A percentile compares a stretch with the other conserved stretches of the same genome.
These are phyloP conservation scores for Pararge aegeria DNA, from an alignment of 1,140 invertebrate genomes.

Conservation along the genomic window DNA sequence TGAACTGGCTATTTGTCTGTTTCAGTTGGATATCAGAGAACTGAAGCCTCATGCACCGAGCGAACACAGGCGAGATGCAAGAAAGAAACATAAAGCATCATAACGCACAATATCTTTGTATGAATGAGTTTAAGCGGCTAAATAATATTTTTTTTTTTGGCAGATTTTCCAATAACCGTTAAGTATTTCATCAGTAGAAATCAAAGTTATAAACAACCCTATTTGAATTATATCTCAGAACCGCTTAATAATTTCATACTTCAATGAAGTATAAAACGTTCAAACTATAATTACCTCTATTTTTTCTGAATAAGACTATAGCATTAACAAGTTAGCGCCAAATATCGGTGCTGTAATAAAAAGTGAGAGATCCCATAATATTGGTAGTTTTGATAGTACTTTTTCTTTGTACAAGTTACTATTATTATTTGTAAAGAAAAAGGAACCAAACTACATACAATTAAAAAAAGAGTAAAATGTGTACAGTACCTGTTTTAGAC, in stretches of 20 bases:
- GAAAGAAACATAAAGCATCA: conserved; percentile 81
- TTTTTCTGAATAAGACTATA: no score
- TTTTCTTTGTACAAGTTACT: background rate
- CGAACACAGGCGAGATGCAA: conserved; percentile 78
- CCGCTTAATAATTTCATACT: no score
- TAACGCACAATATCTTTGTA: conserved; percentile 49
- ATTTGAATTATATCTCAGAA: no score
- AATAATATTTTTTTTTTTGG: background rate
- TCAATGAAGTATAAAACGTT: no score
- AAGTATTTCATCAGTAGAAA: no score
- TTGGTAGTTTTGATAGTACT: conserved; percentile 9
- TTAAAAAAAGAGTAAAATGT: background rate
- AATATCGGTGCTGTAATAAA: conserved; percentile 6
- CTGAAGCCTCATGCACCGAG: conserved; percentile 76
- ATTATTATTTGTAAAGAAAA: background rate
- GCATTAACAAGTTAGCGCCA: background rate
- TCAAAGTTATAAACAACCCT: no score
- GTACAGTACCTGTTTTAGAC: conserved; percentile 35
- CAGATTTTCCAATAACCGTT: background rate
- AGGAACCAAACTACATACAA: background rate
- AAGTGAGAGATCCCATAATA: background rate
- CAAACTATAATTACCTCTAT: no score
- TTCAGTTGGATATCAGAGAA: conserved; percentile 80
- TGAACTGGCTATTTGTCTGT: conserved; percentile 9
- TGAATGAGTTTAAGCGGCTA: background rate